Evolutionary conservation across 2,888 invertebrate species (phyloP).

Genomic region (Graphium colonna): DNA sequence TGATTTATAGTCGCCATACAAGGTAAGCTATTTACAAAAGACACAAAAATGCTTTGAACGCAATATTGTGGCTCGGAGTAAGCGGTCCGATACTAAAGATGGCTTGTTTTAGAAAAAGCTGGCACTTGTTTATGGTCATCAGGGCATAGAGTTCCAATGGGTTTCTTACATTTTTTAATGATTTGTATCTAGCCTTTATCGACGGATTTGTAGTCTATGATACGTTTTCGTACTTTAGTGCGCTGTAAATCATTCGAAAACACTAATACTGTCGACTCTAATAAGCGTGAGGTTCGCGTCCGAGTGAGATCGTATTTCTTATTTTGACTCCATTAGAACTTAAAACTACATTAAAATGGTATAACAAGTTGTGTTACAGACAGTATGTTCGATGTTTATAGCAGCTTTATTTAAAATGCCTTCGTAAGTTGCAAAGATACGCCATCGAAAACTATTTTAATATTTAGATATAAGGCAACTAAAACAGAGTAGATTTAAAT

Average conservation of each 20-base stretch:
- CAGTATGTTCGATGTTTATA: no score
- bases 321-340: no score
- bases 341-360: no score
- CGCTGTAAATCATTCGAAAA: constrained; percentile 13
- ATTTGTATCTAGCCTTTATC: constrained; percentile 18
- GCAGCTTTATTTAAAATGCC: no score
- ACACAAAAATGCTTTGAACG: constrained; percentile 22
- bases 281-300: background rate
- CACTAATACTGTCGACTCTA: constrained; percentile 3
- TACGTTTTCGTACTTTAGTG: background rate
- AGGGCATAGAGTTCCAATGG: constrained; percentile 22
- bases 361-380: no score
- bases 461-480: no score
- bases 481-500: no score
- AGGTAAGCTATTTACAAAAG: constrained; percentile 23
- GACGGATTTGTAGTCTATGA: constrained; percentile 2
- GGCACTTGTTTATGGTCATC: constrained; percentile 24
- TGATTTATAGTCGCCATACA: constrained; percentile 11
- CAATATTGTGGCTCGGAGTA: constrained; percentile 16
- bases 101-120: constrained; percentile 18
- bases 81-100: constrained; percentile 15
- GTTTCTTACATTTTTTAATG: constrained; percentile 23
- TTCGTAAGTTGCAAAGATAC: no score
- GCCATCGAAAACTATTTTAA: no score
- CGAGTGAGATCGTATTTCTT: background rate